phyloP scores from a whole-genome alignment of 2,888 invertebrate genomes.

The Drosophila neonasuta region DNA sequence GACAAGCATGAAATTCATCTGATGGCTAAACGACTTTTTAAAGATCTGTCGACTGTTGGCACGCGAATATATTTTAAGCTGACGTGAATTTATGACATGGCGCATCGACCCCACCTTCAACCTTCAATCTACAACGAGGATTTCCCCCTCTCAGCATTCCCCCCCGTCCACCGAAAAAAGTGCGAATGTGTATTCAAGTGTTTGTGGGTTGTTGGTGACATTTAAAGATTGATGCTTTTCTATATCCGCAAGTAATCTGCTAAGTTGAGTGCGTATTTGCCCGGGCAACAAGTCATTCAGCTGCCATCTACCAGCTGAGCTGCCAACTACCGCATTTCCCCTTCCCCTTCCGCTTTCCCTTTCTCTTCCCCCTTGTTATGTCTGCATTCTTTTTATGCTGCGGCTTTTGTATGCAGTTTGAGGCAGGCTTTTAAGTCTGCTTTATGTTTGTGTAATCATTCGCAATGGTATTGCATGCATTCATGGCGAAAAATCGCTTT shows the following conservation, averaged over 20 bases:
- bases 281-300: conserved; percentile 49
- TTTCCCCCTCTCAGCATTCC: neutral
- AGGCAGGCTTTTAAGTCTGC: conserved; percentile 49
- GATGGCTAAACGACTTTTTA: conserved; percentile 67
- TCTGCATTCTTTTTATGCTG: neutral
- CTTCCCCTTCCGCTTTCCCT: neutral
- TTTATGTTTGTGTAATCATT: conserved; percentile 70
- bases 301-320: neutral
- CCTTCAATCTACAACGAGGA: neutral
- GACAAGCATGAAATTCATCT: conserved; percentile 57
- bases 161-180: conserved; percentile 1
- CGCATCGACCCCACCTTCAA: conserved; percentile 10
- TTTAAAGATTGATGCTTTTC: conserved; percentile 74
- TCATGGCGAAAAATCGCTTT: conserved; percentile 36
- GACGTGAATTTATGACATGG: conserved; percentile 73
- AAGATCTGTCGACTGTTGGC: conserved; percentile 61
- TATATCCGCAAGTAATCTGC: conserved; percentile 71
- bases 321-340: neutral
- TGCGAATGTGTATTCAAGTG: conserved; percentile 15
- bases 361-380: neutral
- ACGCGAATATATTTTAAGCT: conserved; percentile 59
- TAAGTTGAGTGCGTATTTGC: conserved; percentile 67
- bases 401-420: conserved; percentile 49
- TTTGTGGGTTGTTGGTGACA: conserved; percentile 60
- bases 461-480: conserved; percentile 58